Evolutionary conservation across 1,140 invertebrate species (phyloP).

Genomic region (Penaeus japonicus): DNA sequence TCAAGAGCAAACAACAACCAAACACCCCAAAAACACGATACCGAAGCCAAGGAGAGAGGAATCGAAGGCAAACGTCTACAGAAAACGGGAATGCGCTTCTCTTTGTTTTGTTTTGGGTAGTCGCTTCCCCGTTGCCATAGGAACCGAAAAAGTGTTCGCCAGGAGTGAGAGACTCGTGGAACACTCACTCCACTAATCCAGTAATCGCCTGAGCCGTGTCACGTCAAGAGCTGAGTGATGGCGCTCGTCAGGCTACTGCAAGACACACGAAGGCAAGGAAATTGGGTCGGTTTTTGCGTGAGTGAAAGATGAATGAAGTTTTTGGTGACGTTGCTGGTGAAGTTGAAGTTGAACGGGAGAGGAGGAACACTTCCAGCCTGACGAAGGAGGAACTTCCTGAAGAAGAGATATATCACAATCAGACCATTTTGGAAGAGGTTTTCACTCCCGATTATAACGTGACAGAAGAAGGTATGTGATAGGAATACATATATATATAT

Average conservation of each 20-base stretch:
- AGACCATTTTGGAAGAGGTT: neutral
- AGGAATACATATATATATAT: too few relatives aligned
- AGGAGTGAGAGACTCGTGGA: too few relatives aligned
- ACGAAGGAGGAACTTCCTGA: neutral
- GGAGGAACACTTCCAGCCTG: neutral
- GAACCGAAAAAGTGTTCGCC: too few relatives aligned
- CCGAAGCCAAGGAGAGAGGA: too few relatives aligned
- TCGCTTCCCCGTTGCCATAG: too few relatives aligned
- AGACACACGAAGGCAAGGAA: neutral
- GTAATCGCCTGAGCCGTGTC: too few relatives aligned
- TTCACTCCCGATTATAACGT: neutral
- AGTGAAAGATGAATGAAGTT: neutral
- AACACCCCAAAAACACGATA: too few relatives aligned
- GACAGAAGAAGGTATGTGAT: neutral
- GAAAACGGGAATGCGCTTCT: too few relatives aligned
- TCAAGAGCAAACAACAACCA: too few relatives aligned
- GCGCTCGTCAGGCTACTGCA: neutral
- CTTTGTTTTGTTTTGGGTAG: too few relatives aligned
- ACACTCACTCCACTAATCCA: too few relatives aligned
- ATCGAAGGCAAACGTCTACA: too few relatives aligned
- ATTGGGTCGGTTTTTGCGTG: neutral
- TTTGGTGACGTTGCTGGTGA: neutral
- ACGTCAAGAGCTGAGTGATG: neutral
- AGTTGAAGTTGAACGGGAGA: neutral
- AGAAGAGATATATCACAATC: neutral